Conservation (phyloP, 2,888 invertebrate genomes). For the Agrotis exclamationis region DNA sequence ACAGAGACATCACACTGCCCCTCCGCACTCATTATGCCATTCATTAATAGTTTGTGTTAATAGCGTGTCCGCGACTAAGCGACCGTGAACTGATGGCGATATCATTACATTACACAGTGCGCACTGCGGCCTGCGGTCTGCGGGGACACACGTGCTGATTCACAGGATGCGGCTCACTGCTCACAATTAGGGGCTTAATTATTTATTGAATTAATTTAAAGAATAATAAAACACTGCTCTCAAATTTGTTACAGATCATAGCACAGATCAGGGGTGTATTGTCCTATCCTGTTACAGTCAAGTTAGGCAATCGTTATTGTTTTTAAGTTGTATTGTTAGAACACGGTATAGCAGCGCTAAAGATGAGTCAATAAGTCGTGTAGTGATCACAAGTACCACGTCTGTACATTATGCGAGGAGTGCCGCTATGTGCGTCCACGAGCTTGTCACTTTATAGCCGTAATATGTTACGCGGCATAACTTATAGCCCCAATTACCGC, state of each 20-base stretch:
- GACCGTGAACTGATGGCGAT: slow-evolving; percentile 8
- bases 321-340: neutral
- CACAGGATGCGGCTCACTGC: neutral
- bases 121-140: too few relatives aligned
- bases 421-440: slow-evolving; percentile 17
- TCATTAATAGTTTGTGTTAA: slow-evolving; percentile 29
- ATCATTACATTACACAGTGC: too few relatives aligned
- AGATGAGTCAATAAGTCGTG: neutral
- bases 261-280: neutral
- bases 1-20: slow-evolving; percentile 8
- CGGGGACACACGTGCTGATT: slow-evolving; percentile 26
- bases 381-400: neutral
- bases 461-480: slow-evolving; percentile 58
- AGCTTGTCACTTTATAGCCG: slow-evolving; percentile 58
- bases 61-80: slow-evolving; percentile 16
- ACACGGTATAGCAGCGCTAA: neutral
- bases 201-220: neutral
- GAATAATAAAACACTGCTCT: neutral
- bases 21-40: slow-evolving; percentile 10
- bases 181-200: neutral
- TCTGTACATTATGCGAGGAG: neutral
- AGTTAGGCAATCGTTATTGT: too few relatives aligned
- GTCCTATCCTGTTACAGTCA: neutral
- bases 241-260: neutral
- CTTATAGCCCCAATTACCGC: slow-evolving; percentile 58